A percentile compares a stretch with the other conserved stretches of the same genome.
Evolutionary conservation across 2,113 vertebrate genomes (phyloP).

Genomic region (Hemichromis elongatus): DNA sequence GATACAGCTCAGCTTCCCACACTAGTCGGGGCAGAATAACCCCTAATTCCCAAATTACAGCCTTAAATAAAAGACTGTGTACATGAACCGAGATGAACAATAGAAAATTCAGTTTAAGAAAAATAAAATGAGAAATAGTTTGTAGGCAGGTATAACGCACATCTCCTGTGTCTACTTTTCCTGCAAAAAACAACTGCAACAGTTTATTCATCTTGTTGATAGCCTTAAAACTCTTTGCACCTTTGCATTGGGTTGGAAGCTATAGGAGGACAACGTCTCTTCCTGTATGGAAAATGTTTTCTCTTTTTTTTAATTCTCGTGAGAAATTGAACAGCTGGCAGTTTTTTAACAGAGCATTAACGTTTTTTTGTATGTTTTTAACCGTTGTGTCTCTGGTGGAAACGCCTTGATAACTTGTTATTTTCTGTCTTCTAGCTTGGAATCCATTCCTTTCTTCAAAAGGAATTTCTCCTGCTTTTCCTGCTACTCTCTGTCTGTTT

Average conservation of each 20-base stretch:
- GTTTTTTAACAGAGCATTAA: background rate
- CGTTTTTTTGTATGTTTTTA: background rate
- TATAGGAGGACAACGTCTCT: background rate
- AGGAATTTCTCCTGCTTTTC: background rate
- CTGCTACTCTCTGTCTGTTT: background rate
- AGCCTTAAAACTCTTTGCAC: background rate
- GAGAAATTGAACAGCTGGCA: background rate
- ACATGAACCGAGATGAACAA: background rate
- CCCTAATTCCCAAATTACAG: background rate
- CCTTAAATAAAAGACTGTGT: background rate
- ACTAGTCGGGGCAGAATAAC: background rate
- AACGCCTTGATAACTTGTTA: background rate
- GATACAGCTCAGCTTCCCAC: background rate
- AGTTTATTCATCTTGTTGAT: background rate
- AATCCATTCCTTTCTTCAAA: background rate
- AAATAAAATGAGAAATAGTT: background rate
- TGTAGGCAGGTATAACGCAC: background rate
- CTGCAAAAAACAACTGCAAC: background rate
- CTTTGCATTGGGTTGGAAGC: background rate
- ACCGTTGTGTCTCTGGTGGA: background rate
- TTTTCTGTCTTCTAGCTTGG: background rate
- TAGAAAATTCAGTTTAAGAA: background rate
- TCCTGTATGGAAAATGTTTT: background rate
- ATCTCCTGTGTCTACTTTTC: background rate
- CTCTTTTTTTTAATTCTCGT: rapidly evolving